These are phyloP conservation scores for Temnopleurus reevesii DNA, from an alignment of 53 echinoderm and acorn worm genomes.

Conservation along the genomic window DNA sequence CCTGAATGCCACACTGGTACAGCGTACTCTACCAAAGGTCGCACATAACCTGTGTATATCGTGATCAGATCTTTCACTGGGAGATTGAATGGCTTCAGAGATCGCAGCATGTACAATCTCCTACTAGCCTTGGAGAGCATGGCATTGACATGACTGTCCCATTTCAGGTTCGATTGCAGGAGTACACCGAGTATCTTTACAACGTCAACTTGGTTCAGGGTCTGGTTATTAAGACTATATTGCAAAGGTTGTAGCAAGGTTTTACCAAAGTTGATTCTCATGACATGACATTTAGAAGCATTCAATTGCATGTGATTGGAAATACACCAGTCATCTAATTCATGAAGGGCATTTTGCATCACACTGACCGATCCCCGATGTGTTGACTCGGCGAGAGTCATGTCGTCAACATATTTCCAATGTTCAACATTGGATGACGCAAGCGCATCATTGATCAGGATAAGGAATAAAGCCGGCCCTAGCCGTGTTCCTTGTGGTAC, in stretches of 20 bases:
- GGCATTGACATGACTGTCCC: neutral
- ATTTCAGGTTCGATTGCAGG: neutral
- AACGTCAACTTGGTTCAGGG: neutral
- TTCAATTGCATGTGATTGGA: too few species aligned
- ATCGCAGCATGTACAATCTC: neutral
- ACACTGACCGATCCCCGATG: neutral
- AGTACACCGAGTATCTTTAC: neutral
- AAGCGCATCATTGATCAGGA: neutral
- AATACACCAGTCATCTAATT: too few species aligned
- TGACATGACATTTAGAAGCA: constrained; percentile 42
- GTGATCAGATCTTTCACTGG: neutral
- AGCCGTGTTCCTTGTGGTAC: constrained; percentile 52
- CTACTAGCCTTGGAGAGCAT: neutral
- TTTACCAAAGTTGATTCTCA: constrained; percentile 49
- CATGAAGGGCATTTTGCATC: too few species aligned
- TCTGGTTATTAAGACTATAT: constrained; percentile 3
- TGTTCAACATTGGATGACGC: too few species aligned
- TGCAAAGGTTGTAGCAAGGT: neutral
- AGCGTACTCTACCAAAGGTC: neutral
- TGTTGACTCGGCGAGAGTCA: constrained; percentile 39
- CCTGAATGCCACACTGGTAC: neutral
- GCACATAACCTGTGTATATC: neutral
- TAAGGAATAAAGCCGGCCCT: constrained; percentile 24
- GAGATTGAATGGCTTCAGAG: too few species aligned
- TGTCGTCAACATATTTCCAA: constrained; percentile 57